phyloP scores from a whole-genome alignment of 2,888 invertebrate genomes.

The Neelides folsomi region DNA sequence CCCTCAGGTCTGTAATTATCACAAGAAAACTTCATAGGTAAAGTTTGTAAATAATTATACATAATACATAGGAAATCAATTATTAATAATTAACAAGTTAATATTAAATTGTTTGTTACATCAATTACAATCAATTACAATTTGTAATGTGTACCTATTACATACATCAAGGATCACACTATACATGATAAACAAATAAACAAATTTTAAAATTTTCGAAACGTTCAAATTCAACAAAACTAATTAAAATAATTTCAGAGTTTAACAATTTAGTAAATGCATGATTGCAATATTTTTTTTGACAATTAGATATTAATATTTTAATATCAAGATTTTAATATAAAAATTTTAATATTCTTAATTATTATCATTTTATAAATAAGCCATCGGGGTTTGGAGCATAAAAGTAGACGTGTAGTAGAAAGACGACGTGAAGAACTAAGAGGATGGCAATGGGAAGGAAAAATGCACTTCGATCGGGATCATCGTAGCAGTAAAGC shows the following conservation, averaged over 20 bases:
- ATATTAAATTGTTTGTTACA: neutral
- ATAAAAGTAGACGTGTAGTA: conserved; percentile 24
- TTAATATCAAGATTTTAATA: neutral
- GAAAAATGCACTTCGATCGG: conserved; percentile 24
- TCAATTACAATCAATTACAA: neutral
- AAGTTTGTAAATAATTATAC: too few species aligned
- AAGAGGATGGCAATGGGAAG: conserved; percentile 22
- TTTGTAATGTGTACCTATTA: neutral
- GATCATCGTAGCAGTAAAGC: conserved; percentile 26
- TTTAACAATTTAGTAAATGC: too few species aligned
- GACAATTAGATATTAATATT: too few species aligned
- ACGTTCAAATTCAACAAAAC: too few species aligned
- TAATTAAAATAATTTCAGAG: too few species aligned
- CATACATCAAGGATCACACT: neutral
- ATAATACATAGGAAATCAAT: too few species aligned
- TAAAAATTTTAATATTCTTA: too few species aligned
- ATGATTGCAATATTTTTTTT: too few species aligned
- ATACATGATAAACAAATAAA: neutral
- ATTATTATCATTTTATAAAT: conserved; percentile 10
- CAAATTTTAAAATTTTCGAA: too few species aligned
- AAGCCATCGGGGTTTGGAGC: conserved; percentile 23
- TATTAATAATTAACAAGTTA: too few species aligned
- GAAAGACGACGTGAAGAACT: conserved; percentile 20
- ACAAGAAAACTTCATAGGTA: too few species aligned
- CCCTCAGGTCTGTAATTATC: too few species aligned